Evolutionary conservation across 1,140 invertebrate species (phyloP).

Genomic region (Drosophila suzukii): DNA sequence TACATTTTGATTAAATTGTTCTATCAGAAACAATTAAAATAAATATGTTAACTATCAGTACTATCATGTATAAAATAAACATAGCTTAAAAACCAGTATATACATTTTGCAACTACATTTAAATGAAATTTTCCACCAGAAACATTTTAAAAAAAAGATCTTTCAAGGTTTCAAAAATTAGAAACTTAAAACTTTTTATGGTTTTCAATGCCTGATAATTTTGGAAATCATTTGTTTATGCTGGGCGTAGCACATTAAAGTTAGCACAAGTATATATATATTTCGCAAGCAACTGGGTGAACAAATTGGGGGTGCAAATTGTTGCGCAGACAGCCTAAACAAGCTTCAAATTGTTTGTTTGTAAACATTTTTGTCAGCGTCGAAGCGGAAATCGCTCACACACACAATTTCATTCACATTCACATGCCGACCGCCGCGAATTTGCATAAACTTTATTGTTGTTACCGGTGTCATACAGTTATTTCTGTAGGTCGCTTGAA

Average conservation of each 20-base stretch:
- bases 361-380: slow-evolving; percentile 43
- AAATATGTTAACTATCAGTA: not conserved
- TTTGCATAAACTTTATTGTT: slow-evolving; percentile 60
- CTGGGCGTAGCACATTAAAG: slow-evolving; percentile 13
- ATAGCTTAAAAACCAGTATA: not conserved
- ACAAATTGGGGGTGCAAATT: slow-evolving; percentile 21
- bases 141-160: not conserved
- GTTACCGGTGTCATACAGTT: slow-evolving; percentile 33
- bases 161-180: slow-evolving; percentile 22
- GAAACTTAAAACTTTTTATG: slow-evolving; percentile 11
- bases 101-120: no score
- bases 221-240: slow-evolving; percentile 26
- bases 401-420: slow-evolving; percentile 16
- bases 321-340: slow-evolving; percentile 20
- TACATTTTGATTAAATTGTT: no score
- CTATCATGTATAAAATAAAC: not conserved
- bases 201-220: slow-evolving; percentile 12
- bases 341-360: slow-evolving; percentile 52
- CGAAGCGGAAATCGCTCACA: slow-evolving; percentile 57
- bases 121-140: not conserved
- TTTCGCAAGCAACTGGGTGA: slow-evolving; percentile 24
- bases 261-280: slow-evolving; percentile 26
- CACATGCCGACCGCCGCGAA: slow-evolving; percentile 28
- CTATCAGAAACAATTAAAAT: not conserved
- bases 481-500: slow-evolving; percentile 33